Evolutionary conservation across 2,888 invertebrate species (phyloP).

Genomic region (Zootermopsis nevadensis): DNA sequence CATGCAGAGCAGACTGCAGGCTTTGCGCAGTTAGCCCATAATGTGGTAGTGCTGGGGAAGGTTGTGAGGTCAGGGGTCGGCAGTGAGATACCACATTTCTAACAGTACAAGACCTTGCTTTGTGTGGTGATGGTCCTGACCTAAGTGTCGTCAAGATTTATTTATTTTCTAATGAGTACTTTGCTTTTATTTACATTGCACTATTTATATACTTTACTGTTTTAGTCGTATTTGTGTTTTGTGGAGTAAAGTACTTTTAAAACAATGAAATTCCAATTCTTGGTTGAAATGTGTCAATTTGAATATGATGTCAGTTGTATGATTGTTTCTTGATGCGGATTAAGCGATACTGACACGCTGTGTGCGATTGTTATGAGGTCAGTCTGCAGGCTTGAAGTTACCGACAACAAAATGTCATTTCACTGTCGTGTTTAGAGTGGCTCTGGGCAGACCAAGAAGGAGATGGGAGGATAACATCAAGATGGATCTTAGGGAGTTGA

Average conservation of each 20-base stretch:
- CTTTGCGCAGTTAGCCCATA: slow-evolving; percentile 80
- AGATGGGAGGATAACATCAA: too few species aligned
- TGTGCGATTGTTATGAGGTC: not conserved
- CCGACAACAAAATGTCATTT: too few species aligned
- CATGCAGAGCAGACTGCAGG: slow-evolving; percentile 90
- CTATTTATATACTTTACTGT: not conserved
- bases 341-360: not conserved
- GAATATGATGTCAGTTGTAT: not conserved
- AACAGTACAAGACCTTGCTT: not conserved
- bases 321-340: not conserved
- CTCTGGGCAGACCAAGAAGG: too few species aligned
- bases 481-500: too few species aligned
- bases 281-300: not conserved
- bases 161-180: not conserved
- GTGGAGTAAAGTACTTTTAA: not conserved
- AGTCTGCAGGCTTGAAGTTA: too few species aligned
- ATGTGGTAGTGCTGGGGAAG: not conserved
- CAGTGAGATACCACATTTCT: not conserved
- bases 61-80: not conserved
- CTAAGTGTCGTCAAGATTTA: not conserved
- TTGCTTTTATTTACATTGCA: not conserved
- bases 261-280: not conserved
- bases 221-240: not conserved
- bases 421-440: too few species aligned
- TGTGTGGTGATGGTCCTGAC: not conserved